Evolutionary conservation across 2,797 vertebrate genomes (phyloP).

Genomic region (Pristis pectinata): DNA sequence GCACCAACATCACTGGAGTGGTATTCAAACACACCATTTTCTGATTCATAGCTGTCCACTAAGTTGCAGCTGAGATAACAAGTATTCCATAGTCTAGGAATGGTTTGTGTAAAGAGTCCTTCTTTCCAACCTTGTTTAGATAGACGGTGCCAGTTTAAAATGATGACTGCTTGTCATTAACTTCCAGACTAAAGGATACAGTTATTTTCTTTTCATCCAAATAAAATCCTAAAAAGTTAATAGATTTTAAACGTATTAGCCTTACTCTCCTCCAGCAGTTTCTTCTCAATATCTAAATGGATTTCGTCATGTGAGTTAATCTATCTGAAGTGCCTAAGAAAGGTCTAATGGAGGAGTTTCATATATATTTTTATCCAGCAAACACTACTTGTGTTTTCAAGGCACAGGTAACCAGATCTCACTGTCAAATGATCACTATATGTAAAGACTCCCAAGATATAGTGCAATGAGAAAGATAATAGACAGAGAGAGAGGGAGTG

Average conservation of each 20-base stretch:
- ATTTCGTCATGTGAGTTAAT: not conserved
- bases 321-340: not conserved
- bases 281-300: not conserved
- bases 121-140: not conserved
- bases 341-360: not conserved
- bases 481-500: too few relatives aligned
- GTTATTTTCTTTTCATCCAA: not conserved
- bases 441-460: not conserved
- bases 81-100: not conserved
- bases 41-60: too few relatives aligned
- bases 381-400: not conserved
- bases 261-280: not conserved
- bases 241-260: not conserved
- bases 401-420: not conserved
- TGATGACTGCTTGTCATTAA: not conserved
- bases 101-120: not conserved
- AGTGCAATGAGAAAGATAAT: not conserved
- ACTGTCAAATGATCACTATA: not conserved
- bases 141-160: not conserved
- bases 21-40: too few relatives aligned
- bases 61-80: not conserved
- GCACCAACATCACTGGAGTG: too few relatives aligned
- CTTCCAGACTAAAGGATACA: not conserved
- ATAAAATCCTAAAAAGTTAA: not conserved
- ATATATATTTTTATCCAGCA: not conserved